Evolutionary conservation across 2,888 invertebrate species (phyloP).

Genomic region (Blera fallax): DNA sequence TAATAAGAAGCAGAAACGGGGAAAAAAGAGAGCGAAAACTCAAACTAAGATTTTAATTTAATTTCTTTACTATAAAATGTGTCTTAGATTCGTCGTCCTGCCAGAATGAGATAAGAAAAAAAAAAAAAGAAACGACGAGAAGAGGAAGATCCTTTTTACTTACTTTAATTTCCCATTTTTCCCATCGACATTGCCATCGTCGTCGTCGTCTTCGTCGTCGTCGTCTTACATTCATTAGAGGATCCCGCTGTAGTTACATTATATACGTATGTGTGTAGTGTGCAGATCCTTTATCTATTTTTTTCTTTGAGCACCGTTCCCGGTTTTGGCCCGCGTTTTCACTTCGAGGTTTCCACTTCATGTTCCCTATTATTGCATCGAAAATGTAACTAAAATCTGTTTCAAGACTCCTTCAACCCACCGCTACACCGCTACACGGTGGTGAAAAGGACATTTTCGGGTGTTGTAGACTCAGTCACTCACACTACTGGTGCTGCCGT

Average conservation of each 20-base stretch:
- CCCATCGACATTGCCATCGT: slow-evolving; percentile 56
- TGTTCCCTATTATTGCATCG: slow-evolving; percentile 68
- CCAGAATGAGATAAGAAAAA: slow-evolving; percentile 50
- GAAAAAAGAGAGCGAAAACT: slow-evolving; percentile 15
- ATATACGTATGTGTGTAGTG: background rate
- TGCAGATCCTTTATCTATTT: slow-evolving; percentile 50
- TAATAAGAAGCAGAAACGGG: slow-evolving; percentile 36
- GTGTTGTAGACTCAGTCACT: slow-evolving; percentile 62
- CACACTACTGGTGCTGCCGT: slow-evolving; percentile 3
- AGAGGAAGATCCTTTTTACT: slow-evolving; percentile 59
- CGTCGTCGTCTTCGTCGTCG: slow-evolving; percentile 22
- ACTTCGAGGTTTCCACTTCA: slow-evolving; percentile 67
- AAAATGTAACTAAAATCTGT: slow-evolving; percentile 69
- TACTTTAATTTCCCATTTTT: slow-evolving; percentile 68
- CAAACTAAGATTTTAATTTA: slow-evolving; percentile 69
- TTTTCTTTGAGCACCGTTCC: slow-evolving; percentile 8
- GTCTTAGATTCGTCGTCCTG: slow-evolving; percentile 54
- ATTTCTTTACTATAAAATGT: slow-evolving; percentile 63
- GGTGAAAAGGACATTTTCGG: slow-evolving; percentile 67
- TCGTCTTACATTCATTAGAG: slow-evolving; percentile 61
- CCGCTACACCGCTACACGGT: slow-evolving; percentile 14
- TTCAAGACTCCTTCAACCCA: slow-evolving; percentile 2
- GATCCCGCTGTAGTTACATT: slow-evolving; percentile 25
- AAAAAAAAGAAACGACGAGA: slow-evolving; percentile 5
- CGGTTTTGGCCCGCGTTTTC: slow-evolving; percentile 57